phyloP scores from a whole-genome alignment of 2,797 vertebrate genomes.

The Halcyon smyrnensis region DNA sequence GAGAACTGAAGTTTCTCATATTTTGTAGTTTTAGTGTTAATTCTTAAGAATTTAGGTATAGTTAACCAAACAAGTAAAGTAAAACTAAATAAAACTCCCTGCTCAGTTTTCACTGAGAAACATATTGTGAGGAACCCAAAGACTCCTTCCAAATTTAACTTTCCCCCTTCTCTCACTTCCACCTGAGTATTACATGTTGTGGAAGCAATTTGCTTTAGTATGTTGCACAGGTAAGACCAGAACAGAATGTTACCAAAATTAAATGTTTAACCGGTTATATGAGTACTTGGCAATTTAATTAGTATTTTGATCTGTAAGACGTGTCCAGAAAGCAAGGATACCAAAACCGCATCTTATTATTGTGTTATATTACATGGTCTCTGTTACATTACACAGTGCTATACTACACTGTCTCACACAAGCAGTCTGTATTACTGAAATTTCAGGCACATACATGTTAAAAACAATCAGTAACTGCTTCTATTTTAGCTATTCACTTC shows the following conservation, averaged over 20 bases:
- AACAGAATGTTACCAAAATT: background rate
- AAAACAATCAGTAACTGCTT: background rate
- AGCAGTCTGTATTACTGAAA: background rate
- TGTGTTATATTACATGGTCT: background rate
- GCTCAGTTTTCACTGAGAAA: background rate
- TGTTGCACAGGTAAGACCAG: background rate
- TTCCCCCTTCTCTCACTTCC: background rate
- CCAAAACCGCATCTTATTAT: background rate
- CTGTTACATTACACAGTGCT: background rate
- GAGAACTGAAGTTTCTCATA: background rate
- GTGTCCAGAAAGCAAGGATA: background rate
- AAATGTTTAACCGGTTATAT: background rate
- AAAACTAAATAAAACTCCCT: background rate
- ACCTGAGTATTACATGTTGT: background rate
- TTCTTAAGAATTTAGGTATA: background rate
- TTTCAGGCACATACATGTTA: background rate
- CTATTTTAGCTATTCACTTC: background rate
- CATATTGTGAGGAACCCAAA: background rate
- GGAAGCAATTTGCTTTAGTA: background rate
- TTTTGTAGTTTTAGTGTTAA: background rate
- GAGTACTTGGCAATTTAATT: background rate
- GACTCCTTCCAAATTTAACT: background rate
- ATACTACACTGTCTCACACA: background rate
- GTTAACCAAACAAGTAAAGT: background rate
- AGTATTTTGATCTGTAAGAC: background rate